Evolutionary conservation across 2,113 vertebrate genomes (phyloP).

Genomic region (Macheiramphus alcinus): DNA sequence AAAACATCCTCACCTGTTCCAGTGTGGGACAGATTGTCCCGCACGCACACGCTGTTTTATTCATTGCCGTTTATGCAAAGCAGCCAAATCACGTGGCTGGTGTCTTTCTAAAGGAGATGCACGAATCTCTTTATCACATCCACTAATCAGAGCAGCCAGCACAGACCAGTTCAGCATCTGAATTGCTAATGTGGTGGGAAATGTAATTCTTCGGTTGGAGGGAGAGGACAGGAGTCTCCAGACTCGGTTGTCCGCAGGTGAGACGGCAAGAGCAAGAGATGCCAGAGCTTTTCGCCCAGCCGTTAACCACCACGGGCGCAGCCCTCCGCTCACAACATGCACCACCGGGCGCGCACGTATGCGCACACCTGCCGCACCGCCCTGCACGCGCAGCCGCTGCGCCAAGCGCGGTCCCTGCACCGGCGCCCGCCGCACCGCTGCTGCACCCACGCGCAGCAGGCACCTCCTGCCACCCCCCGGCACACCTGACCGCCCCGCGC

Average conservation of each 20-base stretch:
- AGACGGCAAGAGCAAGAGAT: background rate
- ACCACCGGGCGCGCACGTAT: background rate
- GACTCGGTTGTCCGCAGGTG: background rate
- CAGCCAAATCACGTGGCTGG: background rate
- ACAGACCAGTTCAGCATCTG: background rate
- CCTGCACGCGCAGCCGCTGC: background rate
- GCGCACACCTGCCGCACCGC: background rate
- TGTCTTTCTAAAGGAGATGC: background rate
- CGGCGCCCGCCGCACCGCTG: rapidly evolving
- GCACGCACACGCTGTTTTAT: background rate
- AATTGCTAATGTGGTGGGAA: background rate
- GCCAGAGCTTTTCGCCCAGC: background rate
- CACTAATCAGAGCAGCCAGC: slow-evolving; percentile 24
- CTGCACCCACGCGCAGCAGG: background rate
- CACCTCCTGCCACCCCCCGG: background rate
- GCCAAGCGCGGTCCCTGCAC: background rate
- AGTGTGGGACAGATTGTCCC: background rate
- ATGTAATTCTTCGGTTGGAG: background rate
- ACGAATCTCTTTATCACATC: background rate
- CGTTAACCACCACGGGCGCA: background rate
- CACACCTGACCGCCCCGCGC: background rate
- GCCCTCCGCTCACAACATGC: rapidly evolving
- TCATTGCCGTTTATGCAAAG: background rate
- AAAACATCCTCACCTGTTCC: background rate
- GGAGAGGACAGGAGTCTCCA: background rate